Percentiles rank a stretch among this genome's conserved stretches.
Conservation (phyloP, 2,888 invertebrate genomes). For the Conus canariensis region DNA sequence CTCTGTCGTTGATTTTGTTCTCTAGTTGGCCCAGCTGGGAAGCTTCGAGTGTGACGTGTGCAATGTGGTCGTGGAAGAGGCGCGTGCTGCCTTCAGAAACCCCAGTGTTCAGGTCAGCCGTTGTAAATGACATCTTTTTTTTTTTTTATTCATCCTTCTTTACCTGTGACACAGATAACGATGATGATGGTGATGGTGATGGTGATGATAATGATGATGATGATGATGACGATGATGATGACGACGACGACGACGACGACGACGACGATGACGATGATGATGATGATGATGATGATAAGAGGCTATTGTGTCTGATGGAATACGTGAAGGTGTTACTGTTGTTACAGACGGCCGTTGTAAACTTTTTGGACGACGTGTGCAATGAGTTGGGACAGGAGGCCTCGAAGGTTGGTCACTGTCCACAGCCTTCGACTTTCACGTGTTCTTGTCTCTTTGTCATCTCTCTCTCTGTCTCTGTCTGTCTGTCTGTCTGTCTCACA, state of each 20-base stretch:
- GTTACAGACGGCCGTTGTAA: slow-evolving; percentile 29
- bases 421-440: too few relatives aligned
- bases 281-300: neutral
- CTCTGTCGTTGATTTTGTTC: neutral
- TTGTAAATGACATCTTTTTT: neutral
- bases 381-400: slow-evolving; percentile 30
- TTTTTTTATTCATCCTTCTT: neutral
- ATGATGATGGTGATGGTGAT: neutral
- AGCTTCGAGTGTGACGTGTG: slow-evolving; percentile 39
- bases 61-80: neutral
- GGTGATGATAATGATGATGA: neutral
- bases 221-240: neutral
- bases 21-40: slow-evolving; percentile 14
- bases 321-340: neutral
- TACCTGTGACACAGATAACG: neutral
- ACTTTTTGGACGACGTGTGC: slow-evolving; percentile 28
- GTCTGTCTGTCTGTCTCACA: neutral
- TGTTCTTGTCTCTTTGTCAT: neutral
- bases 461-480: neutral
- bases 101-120: slow-evolving; percentile 34
- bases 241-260: slow-evolving; percentile 8
- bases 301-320: too few relatives aligned
- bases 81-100: slow-evolving; percentile 28
- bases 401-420: neutral
- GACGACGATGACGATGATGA: slow-evolving; percentile 29